Conservation (phyloP, 2,113 vertebrate genomes). For the Hassar affinis region DNA sequence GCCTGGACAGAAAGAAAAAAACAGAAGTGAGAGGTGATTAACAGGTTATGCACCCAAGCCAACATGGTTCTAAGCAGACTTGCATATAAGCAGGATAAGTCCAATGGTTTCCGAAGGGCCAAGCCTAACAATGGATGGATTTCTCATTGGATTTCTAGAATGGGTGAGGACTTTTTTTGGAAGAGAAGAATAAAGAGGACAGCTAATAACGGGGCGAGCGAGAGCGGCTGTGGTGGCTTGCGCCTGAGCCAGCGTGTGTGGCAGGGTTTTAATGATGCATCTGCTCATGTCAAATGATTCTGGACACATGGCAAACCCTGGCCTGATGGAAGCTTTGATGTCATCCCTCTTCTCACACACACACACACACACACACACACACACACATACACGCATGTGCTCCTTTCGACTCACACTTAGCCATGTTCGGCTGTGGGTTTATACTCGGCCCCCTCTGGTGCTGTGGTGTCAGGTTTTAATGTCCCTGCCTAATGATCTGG, state of each 20-base stretch:
- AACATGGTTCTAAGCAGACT: slow-evolving; percentile 50
- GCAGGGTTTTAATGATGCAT: slow-evolving; percentile 77
- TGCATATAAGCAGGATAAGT: slow-evolving; percentile 58
- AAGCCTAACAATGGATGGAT: slow-evolving; percentile 43
- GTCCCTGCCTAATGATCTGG: slow-evolving; percentile 81
- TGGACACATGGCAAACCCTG: slow-evolving; percentile 73
- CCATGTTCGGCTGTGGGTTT: slow-evolving; percentile 69
- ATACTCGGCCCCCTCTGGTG: slow-evolving; percentile 71
- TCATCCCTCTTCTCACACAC: slow-evolving; percentile 49
- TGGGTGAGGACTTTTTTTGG: slow-evolving; percentile 46
- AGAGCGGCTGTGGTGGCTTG: slow-evolving; percentile 60
- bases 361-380: slow-evolving; percentile 26
- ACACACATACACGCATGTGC: slow-evolving; percentile 34
- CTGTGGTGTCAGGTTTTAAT: slow-evolving; percentile 77
- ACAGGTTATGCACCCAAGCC: slow-evolving; percentile 40
- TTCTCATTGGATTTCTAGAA: slow-evolving; percentile 56
- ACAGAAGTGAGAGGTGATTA: not conserved
- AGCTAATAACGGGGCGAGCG: slow-evolving; percentile 55
- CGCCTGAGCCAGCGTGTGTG: slow-evolving; percentile 60
- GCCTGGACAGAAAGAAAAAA: slow-evolving; percentile 48
- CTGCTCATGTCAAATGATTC: slow-evolving; percentile 77
- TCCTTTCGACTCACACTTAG: slow-evolving; percentile 45
- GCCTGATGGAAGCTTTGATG: slow-evolving; percentile 73
- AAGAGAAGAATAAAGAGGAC: slow-evolving; percentile 49
- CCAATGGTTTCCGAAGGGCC: slow-evolving; percentile 51